Conservation (phyloP, 2,888 invertebrate species). For the Cephalotes varians region DNA sequence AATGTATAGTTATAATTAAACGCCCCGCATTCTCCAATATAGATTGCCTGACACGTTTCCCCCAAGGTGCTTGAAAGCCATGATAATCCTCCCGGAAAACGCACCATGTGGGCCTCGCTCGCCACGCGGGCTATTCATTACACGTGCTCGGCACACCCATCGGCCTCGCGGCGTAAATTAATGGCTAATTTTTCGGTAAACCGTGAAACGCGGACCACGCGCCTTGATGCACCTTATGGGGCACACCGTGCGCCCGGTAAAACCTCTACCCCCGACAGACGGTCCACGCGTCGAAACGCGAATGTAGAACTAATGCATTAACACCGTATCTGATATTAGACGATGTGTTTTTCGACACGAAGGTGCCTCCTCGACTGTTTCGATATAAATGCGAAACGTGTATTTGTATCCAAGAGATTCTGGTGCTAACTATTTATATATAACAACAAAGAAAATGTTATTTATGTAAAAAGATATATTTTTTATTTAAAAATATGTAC, state of each 20-base stretch:
- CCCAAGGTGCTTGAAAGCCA: conserved; percentile 53
- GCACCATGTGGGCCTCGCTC: conserved; percentile 74
- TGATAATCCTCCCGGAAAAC: conserved; percentile 66
- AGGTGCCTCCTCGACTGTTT: conserved; percentile 13
- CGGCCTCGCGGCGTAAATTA: conserved; percentile 76
- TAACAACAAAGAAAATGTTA: not conserved
- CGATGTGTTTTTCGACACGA: conserved; percentile 51
- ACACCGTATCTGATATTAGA: conserved; percentile 72
- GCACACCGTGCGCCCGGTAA: conserved; percentile 46
- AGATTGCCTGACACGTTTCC: conserved; percentile 49
- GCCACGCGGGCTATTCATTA: conserved; percentile 68
- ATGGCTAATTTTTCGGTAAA: conserved; percentile 82
- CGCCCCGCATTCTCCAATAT: conserved; percentile 40
- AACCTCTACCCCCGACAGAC: conserved; percentile 77
- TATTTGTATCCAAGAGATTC: not conserved
- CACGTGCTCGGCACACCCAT: conserved; percentile 61
- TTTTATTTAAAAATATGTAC: not conserved
- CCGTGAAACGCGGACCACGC: conserved; percentile 82
- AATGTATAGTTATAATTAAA: conserved; percentile 51
- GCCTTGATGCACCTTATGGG: conserved; percentile 68
- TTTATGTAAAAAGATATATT: not conserved
- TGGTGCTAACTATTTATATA: not conserved
- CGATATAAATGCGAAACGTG: not conserved
- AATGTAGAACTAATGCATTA: conserved; percentile 80
- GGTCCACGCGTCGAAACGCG: conserved; percentile 77